These are phyloP conservation scores for Hydrophis major DNA, from an alignment of 2,797 vertebrate genomes.

Conservation along the genomic window DNA sequence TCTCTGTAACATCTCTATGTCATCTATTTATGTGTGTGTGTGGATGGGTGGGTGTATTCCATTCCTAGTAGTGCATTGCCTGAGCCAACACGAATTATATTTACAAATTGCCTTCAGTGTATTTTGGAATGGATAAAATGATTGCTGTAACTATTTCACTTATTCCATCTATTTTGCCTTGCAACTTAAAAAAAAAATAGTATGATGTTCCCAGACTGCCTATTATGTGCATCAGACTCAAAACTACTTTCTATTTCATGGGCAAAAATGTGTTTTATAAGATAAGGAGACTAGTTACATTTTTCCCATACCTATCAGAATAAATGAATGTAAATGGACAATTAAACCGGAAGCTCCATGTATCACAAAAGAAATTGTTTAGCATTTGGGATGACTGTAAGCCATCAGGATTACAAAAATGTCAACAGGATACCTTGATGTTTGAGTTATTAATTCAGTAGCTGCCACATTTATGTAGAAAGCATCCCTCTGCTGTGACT, in stretches of 20 bases:
- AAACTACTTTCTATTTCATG: conserved; percentile 26
- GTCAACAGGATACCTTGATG: background rate
- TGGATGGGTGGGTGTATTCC: background rate
- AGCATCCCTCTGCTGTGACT: background rate
- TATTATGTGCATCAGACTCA: conserved; percentile 46
- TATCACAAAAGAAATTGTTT: background rate
- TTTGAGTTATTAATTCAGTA: background rate
- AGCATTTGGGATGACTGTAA: background rate
- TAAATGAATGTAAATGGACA: conserved; percentile 36
- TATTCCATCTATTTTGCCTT: conserved; percentile 38
- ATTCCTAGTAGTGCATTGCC: background rate
- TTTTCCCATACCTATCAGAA: conserved; percentile 29
- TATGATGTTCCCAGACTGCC: conserved; percentile 26
- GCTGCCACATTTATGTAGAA: background rate
- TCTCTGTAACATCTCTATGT: too few species aligned
- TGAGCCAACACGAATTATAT: background rate
- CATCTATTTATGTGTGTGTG: background rate
- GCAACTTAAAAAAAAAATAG: conserved; percentile 1
- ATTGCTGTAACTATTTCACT: conserved; percentile 31
- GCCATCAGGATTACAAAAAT: background rate
- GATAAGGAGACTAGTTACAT: conserved; percentile 47
- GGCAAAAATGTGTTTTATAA: conserved; percentile 57
- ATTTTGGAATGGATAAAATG: conserved; percentile 15
- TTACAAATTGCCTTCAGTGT: background rate
- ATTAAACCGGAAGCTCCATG: conserved; percentile 32